A percentile compares a stretch with the other conserved stretches of the same genome.
Evolutionary conservation across 2,113 vertebrate species (phyloP).

Genomic region (Smithornis capensis): DNA sequence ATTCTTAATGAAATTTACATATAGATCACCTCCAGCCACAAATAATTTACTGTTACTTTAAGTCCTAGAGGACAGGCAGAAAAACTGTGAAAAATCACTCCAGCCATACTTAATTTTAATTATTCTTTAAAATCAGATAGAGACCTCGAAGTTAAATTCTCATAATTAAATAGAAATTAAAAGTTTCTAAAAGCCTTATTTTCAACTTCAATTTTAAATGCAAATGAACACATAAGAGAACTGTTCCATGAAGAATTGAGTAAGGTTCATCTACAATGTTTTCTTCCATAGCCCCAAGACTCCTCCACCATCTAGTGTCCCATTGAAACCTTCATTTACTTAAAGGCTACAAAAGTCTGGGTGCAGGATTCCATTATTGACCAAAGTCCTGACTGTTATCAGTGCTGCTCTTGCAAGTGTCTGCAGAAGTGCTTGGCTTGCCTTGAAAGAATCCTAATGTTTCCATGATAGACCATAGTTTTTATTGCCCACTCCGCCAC

Average conservation of each 20-base stretch:
- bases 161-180: conserved; percentile 87
- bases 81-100: conserved; percentile 82
- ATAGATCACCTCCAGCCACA: conserved; percentile 84
- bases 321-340: not conserved
- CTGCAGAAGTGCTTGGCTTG: not conserved
- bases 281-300: not conserved
- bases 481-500: not conserved
- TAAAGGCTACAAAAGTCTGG: not conserved
- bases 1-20: conserved; percentile 89
- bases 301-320: not conserved
- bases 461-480: not conserved
- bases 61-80: conserved; percentile 83
- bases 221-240: conserved; percentile 68
- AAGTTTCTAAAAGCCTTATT: conserved; percentile 82
- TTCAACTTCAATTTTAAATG: conserved; percentile 79
- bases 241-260: conserved; percentile 18
- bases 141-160: conserved; percentile 85
- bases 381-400: not conserved
- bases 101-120: conserved; percentile 94
- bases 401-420: not conserved
- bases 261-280: not conserved
- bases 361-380: not conserved
- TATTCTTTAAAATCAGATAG: conserved; percentile 91
- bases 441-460: not conserved
- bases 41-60: conserved; percentile 88